These are phyloP conservation scores for Puntigrus tetrazona DNA, from an alignment of 2,113 vertebrate genomes.

Conservation along the genomic window DNA sequence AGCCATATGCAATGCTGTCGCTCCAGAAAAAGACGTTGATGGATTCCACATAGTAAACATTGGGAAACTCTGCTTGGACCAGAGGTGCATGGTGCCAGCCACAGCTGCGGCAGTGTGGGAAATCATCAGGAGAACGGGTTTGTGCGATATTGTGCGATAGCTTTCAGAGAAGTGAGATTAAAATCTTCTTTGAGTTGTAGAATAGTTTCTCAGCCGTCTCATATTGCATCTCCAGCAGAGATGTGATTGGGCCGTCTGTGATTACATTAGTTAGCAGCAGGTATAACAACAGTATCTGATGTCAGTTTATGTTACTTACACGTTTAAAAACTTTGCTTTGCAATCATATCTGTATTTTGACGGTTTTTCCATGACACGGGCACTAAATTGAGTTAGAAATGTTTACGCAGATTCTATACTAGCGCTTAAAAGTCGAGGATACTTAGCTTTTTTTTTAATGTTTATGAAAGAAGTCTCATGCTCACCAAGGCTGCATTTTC, in stretches of 20 bases:
- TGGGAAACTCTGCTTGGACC: slow-evolving; percentile 89
- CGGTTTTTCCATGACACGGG: background rate
- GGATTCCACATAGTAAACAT: slow-evolving; percentile 90
- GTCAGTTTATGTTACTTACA: slow-evolving; percentile 9
- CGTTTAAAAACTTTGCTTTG: background rate
- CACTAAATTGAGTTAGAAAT: background rate
- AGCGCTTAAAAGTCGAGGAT: background rate
- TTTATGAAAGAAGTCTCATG: background rate
- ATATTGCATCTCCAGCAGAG: background rate
- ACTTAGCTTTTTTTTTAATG: background rate
- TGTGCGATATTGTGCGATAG: too few species aligned
- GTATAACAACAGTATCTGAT: background rate
- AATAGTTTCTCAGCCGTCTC: slow-evolving; percentile 12
- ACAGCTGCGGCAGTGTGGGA: slow-evolving; percentile 92
- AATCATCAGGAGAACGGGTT: slow-evolving; percentile 86
- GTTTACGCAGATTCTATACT: background rate
- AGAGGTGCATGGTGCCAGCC: slow-evolving; percentile 86
- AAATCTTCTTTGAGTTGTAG: background rate
- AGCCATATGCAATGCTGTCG: slow-evolving; percentile 83
- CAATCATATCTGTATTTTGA: slow-evolving; percentile 5
- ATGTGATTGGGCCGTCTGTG: background rate
- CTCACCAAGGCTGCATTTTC: background rate
- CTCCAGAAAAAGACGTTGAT: slow-evolving; percentile 91
- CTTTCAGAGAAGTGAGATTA: background rate
- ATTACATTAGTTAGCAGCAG: background rate